phyloP scores from a whole-genome alignment of 2,797 vertebrate species.

The Strix occidentalis region DNA sequence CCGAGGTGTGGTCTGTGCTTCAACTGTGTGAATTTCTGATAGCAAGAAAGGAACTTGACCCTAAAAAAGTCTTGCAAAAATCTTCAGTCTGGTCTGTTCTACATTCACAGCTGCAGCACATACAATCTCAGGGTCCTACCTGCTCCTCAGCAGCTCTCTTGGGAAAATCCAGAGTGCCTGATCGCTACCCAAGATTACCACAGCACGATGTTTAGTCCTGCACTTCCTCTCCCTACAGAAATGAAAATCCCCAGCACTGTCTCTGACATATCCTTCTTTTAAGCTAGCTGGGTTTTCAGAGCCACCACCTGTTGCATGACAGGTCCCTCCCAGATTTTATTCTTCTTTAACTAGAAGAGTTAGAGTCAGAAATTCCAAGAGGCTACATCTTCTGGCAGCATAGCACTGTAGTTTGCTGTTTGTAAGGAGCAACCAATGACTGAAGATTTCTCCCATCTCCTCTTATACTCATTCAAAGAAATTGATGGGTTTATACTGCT shows the following conservation, averaged over 20 bases:
- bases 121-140: neutral
- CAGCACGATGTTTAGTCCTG: neutral
- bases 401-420: neutral
- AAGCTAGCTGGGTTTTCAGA: neutral
- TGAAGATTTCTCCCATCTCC: neutral
- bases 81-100: neutral
- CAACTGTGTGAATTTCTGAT: neutral
- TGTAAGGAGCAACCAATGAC: rapidly evolving
- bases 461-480: neutral
- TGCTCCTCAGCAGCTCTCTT: neutral
- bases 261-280: neutral
- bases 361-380: neutral
- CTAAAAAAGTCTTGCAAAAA: neutral
- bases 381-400: neutral
- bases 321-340: neutral
- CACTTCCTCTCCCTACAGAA: neutral
- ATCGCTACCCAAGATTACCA: neutral
- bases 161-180: neutral
- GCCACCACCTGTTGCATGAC: neutral
- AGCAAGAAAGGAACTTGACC: neutral
- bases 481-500: neutral
- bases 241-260: neutral
- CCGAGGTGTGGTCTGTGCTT: neutral
- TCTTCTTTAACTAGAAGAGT: neutral
- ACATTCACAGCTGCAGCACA: neutral